Conservation (phyloP, 2,113 vertebrate genomes). For the Emydocephalus ijimae region DNA sequence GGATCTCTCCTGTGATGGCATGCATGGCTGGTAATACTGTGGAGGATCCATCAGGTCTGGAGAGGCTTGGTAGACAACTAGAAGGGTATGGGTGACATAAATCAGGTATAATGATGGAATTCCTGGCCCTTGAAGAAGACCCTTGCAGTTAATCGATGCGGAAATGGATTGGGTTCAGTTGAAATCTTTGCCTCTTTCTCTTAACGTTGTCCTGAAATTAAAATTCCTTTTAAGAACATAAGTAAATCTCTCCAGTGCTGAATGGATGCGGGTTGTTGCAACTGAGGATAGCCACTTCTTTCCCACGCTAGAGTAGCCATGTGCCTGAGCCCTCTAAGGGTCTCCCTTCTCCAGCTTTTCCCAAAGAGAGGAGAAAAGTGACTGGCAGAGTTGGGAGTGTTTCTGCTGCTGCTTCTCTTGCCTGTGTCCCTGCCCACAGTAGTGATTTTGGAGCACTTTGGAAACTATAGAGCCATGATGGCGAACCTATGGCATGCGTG, state of each 20-base stretch:
- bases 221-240: background rate
- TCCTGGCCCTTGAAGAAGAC: background rate
- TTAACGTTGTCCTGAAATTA: background rate
- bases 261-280: background rate
- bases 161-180: background rate
- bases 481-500: too few species aligned
- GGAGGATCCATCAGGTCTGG: background rate
- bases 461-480: background rate
- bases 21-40: background rate
- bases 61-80: background rate
- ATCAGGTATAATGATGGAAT: background rate
- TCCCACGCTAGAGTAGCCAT: background rate
- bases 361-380: background rate
- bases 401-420: background rate
- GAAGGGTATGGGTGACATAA: background rate
- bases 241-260: background rate
- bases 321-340: background rate
- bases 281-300: background rate
- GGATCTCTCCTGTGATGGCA: background rate
- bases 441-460: background rate
- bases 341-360: background rate
- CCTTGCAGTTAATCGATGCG: background rate
- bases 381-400: background rate
- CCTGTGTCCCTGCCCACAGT: background rate
- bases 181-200: background rate